Percentiles rank a stretch among this genome's conserved stretches.
These are phyloP conservation scores for Anastrepha obliqua DNA, from an alignment of 1,140 invertebrate genomes.

Conservation along the genomic window DNA sequence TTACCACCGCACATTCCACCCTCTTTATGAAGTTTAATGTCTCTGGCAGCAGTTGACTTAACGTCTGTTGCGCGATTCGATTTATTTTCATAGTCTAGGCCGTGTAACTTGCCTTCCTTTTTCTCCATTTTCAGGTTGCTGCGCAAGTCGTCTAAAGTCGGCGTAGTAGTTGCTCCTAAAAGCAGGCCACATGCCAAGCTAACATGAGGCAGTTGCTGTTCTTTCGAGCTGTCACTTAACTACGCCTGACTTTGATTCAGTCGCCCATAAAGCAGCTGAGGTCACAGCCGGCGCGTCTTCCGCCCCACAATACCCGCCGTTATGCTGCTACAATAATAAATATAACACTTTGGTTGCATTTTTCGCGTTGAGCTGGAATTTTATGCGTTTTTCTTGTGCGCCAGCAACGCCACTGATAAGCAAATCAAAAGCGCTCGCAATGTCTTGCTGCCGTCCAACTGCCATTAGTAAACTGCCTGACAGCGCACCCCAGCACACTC, in stretches of 20 bases:
- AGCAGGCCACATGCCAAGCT: neutral
- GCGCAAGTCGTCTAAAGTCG: neutral
- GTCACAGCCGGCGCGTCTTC: neutral
- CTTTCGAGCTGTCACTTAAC: neutral
- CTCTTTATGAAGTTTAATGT: constrained; percentile 18
- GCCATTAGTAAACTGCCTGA: constrained; percentile 27
- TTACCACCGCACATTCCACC: neutral
- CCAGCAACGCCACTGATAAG: constrained; percentile 54
- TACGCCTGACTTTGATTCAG: neutral
- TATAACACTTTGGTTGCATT: constrained; percentile 36
- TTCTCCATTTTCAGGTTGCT: neutral
- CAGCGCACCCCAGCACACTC: neutral
- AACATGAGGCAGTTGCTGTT: neutral
- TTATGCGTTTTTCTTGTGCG: constrained; percentile 42
- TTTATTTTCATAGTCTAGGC: neutral
- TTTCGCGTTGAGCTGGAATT: neutral
- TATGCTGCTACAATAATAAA: neutral
- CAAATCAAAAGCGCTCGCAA: constrained; percentile 16
- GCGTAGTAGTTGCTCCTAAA: neutral
- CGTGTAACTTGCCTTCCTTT: neutral
- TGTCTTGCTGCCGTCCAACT: constrained; percentile 11
- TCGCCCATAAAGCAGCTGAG: neutral
- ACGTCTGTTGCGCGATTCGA: neutral
- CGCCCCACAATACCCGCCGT: no score
- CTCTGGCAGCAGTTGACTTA: neutral